A percentile compares a stretch with the other conserved stretches of the same genome.
Evolutionary conservation across 2,888 invertebrate species (phyloP).

Genomic region (Eristalis pertinax): DNA sequence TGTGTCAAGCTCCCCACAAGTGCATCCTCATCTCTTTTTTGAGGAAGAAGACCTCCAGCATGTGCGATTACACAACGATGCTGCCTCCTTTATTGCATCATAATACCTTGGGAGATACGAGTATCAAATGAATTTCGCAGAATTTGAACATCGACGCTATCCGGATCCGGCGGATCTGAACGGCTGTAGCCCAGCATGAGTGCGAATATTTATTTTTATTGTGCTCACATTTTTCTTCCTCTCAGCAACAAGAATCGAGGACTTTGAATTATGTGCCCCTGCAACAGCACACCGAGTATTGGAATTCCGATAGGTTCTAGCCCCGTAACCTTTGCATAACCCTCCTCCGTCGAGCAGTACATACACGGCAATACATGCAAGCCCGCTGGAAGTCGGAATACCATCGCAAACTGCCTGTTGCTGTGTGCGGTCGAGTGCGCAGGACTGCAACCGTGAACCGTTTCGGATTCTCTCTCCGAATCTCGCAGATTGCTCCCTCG

Average conservation of each 20-base stretch:
- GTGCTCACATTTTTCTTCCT: conserved; percentile 1
- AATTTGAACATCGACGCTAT: not conserved
- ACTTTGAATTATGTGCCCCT: not conserved
- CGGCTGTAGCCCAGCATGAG: not conserved
- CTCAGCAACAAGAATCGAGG: not conserved
- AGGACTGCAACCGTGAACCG: conserved; percentile 55
- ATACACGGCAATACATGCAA: not conserved
- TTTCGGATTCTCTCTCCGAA: conserved; percentile 27
- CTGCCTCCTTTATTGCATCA: conserved; percentile 14
- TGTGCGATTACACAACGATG: not conserved
- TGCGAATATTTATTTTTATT: not conserved
- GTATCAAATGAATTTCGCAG: conserved; percentile 6
- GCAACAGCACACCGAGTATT: conserved; percentile 1
- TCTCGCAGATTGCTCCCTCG: conserved; percentile 7
- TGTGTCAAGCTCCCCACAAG: not conserved
- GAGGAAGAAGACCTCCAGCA: not conserved
- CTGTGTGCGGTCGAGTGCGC: conserved; percentile 33
- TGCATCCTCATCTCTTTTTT: not conserved
- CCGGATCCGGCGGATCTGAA: not conserved
- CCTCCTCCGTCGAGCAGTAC: not conserved
- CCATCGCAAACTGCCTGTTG: conserved; percentile 59
- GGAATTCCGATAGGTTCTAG: conserved; percentile 23
- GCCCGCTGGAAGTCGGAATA: not conserved
- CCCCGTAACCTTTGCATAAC: conserved; percentile 44
- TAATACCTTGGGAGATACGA: not conserved